These are phyloP conservation scores for Arctia plantaginis DNA, from an alignment of 2,888 invertebrate species.

Conservation along the genomic window DNA sequence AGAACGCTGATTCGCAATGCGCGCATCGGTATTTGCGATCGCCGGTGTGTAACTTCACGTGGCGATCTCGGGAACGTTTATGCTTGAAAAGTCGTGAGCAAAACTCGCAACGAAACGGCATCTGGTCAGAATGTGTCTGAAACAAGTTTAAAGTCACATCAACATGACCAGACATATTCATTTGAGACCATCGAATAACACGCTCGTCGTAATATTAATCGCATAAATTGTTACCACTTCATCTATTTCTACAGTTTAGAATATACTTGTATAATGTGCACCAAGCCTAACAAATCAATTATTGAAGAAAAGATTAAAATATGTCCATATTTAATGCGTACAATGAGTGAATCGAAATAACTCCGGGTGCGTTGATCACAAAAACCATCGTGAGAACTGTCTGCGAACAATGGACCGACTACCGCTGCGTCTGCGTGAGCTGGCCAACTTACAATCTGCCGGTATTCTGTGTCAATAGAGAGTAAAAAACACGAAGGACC, in stretches of 20 bases:
- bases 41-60: slow-evolving; percentile 96
- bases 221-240: not conserved
- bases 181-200: not conserved
- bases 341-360: slow-evolving; percentile 70
- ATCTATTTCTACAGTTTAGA: not conserved
- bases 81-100: slow-evolving; percentile 97
- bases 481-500: slow-evolving; percentile 61
- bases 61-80: slow-evolving; percentile 96
- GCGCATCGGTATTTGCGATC: slow-evolving; percentile 96
- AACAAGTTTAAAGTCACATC: slow-evolving; percentile 68
- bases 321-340: slow-evolving; percentile 58
- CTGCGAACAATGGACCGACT: slow-evolving; percentile 67
- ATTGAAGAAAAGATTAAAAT: slow-evolving; percentile 63
- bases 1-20: slow-evolving; percentile 96
- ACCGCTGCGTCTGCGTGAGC: slow-evolving; percentile 61
- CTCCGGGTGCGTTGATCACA: slow-evolving; percentile 70
- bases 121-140: slow-evolving; percentile 96
- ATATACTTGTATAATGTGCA: not conserved
- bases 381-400: slow-evolving; percentile 78
- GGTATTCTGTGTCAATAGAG: slow-evolving; percentile 64
- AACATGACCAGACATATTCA: not conserved
- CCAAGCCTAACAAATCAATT: slow-evolving; percentile 17
- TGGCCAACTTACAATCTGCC: slow-evolving; percentile 57
- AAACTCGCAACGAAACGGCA: slow-evolving; percentile 97
- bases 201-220: not conserved